Evolutionary conservation across 1,140 invertebrate genomes (phyloP), one percentile per base, ranked within the genome.

Genomic region (Heliconius eleuchia): DNA sequence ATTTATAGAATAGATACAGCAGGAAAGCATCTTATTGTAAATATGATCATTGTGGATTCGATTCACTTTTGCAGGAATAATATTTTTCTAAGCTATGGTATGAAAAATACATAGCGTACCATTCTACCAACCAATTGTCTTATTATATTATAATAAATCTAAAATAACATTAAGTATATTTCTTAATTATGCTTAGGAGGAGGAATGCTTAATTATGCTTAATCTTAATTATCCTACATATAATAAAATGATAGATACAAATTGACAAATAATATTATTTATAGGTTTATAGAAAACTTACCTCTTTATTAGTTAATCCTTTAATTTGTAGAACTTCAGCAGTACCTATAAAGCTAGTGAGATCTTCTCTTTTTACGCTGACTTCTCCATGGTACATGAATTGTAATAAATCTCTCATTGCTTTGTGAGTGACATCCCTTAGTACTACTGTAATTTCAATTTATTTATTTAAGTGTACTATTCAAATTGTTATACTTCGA

Each of bases 321-420:
- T 97, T 97, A 71, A 97, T 96, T 93, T 97, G 96, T 80, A 97
- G 95, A 70, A 96, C 96, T 92, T 97, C 96, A 42, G 97, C 97
- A 78, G 97, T 96, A 87, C 96, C 97, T 85, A 97, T 95, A 88
- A 97, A 97, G 82, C 95, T 96, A 83, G 96, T 95, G 82, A 97
- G 95, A 91, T 97, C 96, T 85, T 97, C 96, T 86, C 97, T 96
- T 82, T 95, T 96, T 34, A 97, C 96, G 91, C 97, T 97, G 1
- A 97, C 97, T 95, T 97, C 96, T 75, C 97, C 97, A 94, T 96
- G 95, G 83, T 97, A 97, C 96, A 97, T 97, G 86, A 97, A 97
- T 82, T 96, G 96, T 55, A 97, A 89, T 74, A 97, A 94, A 88
- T 96, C 96, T 89, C 95, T 95, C 89, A 97, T 95, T 75, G 97